Evolutionary conservation across 2,888 invertebrate species (phyloP).

Genomic region (Pammene aurita): DNA sequence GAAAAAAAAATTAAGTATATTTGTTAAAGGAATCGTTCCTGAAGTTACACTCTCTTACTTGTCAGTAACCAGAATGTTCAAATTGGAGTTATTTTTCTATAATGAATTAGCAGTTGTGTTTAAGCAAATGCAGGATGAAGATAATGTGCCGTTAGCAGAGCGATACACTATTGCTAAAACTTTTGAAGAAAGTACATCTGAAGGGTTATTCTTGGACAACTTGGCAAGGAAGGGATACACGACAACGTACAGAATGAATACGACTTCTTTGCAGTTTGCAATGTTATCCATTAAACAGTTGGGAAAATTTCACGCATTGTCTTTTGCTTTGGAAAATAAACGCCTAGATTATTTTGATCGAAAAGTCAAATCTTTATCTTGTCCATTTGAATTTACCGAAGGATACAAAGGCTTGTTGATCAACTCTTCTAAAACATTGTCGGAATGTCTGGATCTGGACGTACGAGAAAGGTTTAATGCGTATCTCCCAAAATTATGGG

Average conservation of each 20-base stretch:
- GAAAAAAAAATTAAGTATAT: conserved; percentile 24
- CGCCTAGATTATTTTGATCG: conserved; percentile 38
- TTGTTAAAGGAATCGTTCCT: conserved; percentile 11
- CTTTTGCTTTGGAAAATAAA: conserved; percentile 48
- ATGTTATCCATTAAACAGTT: conserved; percentile 49
- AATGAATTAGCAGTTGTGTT: conserved; percentile 49
- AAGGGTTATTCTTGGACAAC: conserved; percentile 51
- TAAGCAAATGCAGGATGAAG: conserved; percentile 48
- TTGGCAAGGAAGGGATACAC: conserved; percentile 50
- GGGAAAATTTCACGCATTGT: conserved; percentile 52
- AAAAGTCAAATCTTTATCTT: not conserved
- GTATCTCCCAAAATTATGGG: conserved; percentile 44
- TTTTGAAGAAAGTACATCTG: conserved; percentile 45
- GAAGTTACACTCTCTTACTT: not conserved
- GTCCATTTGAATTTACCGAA: conserved; percentile 12
- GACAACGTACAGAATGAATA: conserved; percentile 47
- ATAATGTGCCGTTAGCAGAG: conserved; percentile 43
- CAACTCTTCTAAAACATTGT: not conserved
- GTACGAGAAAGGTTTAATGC: conserved; percentile 45
- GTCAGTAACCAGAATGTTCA: not conserved
- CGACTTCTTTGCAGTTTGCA: conserved; percentile 50
- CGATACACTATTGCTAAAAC: conserved; percentile 46
- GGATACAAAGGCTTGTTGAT: not conserved
- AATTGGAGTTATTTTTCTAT: conserved; percentile 46
- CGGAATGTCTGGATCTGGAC: conserved; percentile 47